Base-by-base conservation (phyloP, 2,113 vertebrate species). In the Piprites chloris region DNA sequence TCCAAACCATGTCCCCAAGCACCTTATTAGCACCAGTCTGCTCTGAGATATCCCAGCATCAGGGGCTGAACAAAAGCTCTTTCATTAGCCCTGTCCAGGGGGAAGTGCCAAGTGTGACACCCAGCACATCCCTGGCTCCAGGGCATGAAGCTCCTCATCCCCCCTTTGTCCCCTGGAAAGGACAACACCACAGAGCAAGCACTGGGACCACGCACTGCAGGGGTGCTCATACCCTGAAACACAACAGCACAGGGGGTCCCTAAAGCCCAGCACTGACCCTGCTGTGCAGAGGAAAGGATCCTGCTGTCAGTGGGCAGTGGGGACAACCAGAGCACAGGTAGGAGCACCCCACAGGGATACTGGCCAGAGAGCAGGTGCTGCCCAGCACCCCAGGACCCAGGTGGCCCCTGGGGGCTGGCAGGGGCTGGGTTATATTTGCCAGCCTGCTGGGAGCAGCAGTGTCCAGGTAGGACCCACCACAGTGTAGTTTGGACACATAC, bases 191-290 rank as follows among this genome's bases (percentile, higher is more conserved):
- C 4, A 2, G 20, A 55, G 68, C 55, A 12, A 35, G 17, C 42
- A 3, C 24, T 11, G 2, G 11, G 22, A 10, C 41, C 12, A 62
- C 2, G 1, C 37, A 18, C 12, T 4, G 1, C 81, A 50, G 35
- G 12, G 28, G 6, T 14, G 58, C 26, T 7, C 0, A 0, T 6
- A n/a, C 8, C 56, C 41, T 6, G 2, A 14, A 56, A 14, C 0
- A 0, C 18, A 11, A 6, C 32, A 35, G 20, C 63, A n/a, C 11
- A 0, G 11, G 33, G 52, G 1, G 10, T 8, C 21, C 13, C 6
- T 7, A 22, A 5, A 69, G 55, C 28, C 17, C 21, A 22, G 65
- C 9, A 2, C 15, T 5, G 42, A 7, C 14, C 7, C 24, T 2
- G 2, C 21, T 1, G 5, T 30, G 55, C 24, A 14, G 5, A 58